These are phyloP conservation scores for Lepidocolaptes lacrymiger DNA, from an alignment of 2,797 vertebrate species.

Conservation along the genomic window DNA sequence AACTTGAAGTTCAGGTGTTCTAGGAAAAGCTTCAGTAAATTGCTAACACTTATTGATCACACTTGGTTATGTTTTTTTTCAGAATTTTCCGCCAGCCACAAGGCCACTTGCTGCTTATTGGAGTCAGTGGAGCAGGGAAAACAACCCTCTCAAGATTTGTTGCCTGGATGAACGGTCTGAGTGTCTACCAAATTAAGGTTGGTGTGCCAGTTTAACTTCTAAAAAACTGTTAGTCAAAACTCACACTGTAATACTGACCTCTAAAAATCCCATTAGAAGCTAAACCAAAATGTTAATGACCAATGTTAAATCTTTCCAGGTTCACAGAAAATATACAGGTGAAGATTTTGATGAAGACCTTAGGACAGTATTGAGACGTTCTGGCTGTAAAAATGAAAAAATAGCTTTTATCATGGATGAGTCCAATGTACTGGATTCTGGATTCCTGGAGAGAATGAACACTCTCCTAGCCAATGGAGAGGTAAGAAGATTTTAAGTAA, in stretches of 20 bases:
- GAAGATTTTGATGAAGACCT: constrained; percentile 99
- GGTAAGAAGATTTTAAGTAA: constrained; percentile 71
- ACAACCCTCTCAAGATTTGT: constrained; percentile 97
- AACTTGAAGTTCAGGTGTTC: background rate
- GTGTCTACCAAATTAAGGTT: constrained; percentile 99
- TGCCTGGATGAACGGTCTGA: constrained; percentile 99
- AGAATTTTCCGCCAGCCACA: constrained; percentile 99
- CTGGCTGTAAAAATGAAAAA: constrained; percentile 98
- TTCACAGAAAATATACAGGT: constrained; percentile 96
- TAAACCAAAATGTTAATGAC: background rate
- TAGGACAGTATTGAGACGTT: constrained; percentile 92
- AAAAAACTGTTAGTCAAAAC: background rate
- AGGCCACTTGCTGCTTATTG: constrained; percentile 96
- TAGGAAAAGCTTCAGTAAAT: background rate
- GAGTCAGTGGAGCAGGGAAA: constrained; percentile 97
- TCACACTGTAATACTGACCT: background rate
- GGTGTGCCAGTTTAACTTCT: background rate
- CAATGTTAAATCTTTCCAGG: constrained; percentile 73
- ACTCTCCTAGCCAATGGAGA: constrained; percentile 98
- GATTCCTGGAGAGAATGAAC: constrained; percentile 99
- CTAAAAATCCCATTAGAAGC: background rate
- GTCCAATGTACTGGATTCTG: constrained; percentile 96
- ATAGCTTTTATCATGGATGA: constrained; percentile 99
- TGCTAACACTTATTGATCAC: background rate
- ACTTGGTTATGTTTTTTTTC: background rate